Base-by-base conservation (phyloP, 2,113 vertebrate species). In the Tachycineta bicolor region DNA sequence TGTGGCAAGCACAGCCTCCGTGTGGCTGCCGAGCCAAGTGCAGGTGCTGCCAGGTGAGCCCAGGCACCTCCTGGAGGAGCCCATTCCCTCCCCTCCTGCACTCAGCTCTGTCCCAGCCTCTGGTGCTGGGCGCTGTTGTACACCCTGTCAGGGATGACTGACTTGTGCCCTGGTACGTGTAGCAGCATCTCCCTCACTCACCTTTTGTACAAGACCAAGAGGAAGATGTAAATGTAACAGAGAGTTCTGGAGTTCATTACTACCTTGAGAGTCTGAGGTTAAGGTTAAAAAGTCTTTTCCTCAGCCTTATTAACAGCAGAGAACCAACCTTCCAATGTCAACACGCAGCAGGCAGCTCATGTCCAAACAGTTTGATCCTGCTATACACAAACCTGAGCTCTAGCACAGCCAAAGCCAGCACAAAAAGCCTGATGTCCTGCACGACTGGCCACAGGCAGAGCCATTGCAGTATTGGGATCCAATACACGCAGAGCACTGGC, bases 121-220 rank as follows among this genome's bases (percentile, higher is more conserved):
- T 31, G 20, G 11, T 3, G 16, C 59, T 21, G 44, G 31, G 11
- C 2, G 3, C 84, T 21, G 34, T 1, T 19, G 2, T 1, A 20
- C 1, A 0, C n/a, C n/a, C 56, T 2, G 5, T 6, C 29, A 47
- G n/a, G 39, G 23, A 55, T 13, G 39, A 23, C 63, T 70, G 24
- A 33, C 55, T 5, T 34, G 8, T 47, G 14, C 28, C 52, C 62
- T 34, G 50, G 9, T 23, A 26, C 0, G 0, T 1, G 11, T 1
- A n/a, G 12, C 14, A 6, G 24, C 5, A 55, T 19, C 59, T 62
- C 52, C 33, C 80, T 52, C 62, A 8, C 49, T 21, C 41, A 43
- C 18, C 53, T 29, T 28, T 29, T 8, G 8, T 2, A 6, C 15
- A n/a, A 53, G 43, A 68, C 44, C 50, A n/a, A 15, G 43, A 68